These are phyloP conservation scores for Diabrotica undecimpunctata DNA, from an alignment of 1,140 invertebrate species.

Conservation along the genomic window DNA sequence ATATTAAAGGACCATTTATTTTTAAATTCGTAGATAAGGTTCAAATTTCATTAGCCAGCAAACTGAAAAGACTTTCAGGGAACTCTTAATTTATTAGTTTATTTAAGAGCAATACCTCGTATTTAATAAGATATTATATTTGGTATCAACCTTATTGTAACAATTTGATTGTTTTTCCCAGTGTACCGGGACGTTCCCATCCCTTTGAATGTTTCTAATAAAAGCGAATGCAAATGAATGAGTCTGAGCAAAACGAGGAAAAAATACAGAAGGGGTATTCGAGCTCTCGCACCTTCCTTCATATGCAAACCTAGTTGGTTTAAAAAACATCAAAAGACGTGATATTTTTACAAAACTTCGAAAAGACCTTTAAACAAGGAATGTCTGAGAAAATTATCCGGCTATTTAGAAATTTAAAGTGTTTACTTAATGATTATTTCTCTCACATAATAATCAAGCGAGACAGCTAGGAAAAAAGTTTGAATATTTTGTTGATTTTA, in stretches of 20 bases:
- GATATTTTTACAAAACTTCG: constrained; percentile 13
- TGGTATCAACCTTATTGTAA: too few species aligned
- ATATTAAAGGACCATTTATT: too few species aligned
- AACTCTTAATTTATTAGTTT: too few species aligned
- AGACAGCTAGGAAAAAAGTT: background rate
- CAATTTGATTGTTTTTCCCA: background rate
- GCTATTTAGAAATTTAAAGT: background rate
- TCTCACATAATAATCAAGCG: background rate
- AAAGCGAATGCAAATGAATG: constrained; percentile 35
- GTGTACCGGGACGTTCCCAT: background rate
- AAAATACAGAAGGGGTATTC: constrained; percentile 31
- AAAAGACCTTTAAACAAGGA: background rate
- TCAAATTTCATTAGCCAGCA: too few species aligned
- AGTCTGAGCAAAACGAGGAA: constrained; percentile 26
- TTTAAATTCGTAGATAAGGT: too few species aligned
- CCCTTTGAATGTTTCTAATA: constrained; percentile 26
- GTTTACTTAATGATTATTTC: background rate
- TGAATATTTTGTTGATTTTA: too few species aligned
- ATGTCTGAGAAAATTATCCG: background rate
- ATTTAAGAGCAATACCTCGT: too few species aligned
- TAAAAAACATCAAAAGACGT: constrained; percentile 15
- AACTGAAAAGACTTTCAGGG: too few species aligned
- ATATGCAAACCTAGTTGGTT: constrained; percentile 13
- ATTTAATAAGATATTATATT: too few species aligned
- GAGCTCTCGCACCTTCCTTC: constrained; percentile 18